A percentile compares a stretch with the other conserved stretches of the same genome.
These are phyloP conservation scores for Therioaphis trifolii DNA, from an alignment of 2,888 invertebrate species.

Conservation along the genomic window DNA sequence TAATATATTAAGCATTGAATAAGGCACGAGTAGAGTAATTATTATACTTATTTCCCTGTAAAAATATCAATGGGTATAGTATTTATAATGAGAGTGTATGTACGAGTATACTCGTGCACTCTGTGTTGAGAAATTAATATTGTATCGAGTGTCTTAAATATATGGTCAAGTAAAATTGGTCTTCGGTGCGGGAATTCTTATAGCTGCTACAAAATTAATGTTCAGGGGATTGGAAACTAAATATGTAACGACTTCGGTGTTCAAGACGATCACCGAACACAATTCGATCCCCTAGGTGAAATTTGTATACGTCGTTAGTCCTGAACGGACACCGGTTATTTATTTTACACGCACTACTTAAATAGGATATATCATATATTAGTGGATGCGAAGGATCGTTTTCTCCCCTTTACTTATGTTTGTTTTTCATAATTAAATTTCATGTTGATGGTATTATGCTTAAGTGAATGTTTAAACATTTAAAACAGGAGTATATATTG, in stretches of 20 bases:
- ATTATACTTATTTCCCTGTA: not conserved
- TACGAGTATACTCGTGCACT: not conserved
- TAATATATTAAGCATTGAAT: no score
- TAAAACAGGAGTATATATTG: no score
- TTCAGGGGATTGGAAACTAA: conserved; percentile 40
- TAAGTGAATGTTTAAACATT: no score
- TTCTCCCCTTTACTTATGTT: no score
- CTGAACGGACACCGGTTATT: conserved; percentile 15
- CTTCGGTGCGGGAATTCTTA: not conserved
- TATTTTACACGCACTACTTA: conserved; percentile 15
- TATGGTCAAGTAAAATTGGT: not conserved
- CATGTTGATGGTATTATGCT: no score
- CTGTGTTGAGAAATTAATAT: not conserved
- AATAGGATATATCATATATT: not conserved
- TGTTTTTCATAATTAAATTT: no score
- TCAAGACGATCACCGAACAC: conserved; percentile 22
- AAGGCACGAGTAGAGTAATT: no score
- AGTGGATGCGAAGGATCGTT: no score
- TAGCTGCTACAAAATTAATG: conserved; percentile 30
- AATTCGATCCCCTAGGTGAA: conserved; percentile 47
- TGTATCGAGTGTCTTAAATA: not conserved
- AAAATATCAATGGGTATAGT: not conserved
- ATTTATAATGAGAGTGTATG: not conserved
- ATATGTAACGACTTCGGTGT: conserved; percentile 34
- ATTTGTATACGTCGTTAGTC: conserved; percentile 41